Base-by-base conservation (phyloP, 2,797 vertebrate genomes). In the Oophaga sylvatica region DNA sequence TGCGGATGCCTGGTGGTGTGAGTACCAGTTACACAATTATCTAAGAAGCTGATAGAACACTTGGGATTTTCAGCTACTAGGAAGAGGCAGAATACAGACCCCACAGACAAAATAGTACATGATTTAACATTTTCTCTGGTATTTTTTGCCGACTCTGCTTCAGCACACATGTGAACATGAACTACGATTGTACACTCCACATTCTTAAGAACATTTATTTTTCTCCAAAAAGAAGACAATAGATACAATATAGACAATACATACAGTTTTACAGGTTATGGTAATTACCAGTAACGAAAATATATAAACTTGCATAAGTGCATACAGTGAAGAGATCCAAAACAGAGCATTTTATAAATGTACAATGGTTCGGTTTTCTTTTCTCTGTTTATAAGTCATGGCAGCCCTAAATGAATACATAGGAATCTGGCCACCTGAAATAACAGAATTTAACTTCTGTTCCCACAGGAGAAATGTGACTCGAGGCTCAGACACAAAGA, bases 391-490 rank as follows among this genome's bases (percentile, higher is more conserved):
- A 0, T 81, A 86, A 84, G 68, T 29, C 73, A n/a, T 15, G 26
- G 78, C 68, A 90, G 73, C 81, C 84, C 82, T 76, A 90, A 31
- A 60, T 79, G 81, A 91, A 89, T 45, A 2, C 78, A 90, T 89
- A 86, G 85, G 75, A 89, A 90, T 41, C 85, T 31, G 90, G 85
- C 75, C 90, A 91, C 88, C 90, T 91, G 90, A 93, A 94, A 93
- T 88, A 92, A 93, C 73, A 91, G 60, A 57, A 84, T 88, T 84
- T 84, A 59, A 73, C 83, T 86, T 83, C 88, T 87, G 70, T 89
- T 88, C 86, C 90, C 87, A 89, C 83, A 91, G 90, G 89, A 92
- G 90, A 73, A 86, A 90, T 7, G 0, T 89, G 90, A 92, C 90
- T 92, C 78, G 85, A 26, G 75, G 62, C 78, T 82, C 65, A 80